Base-by-base conservation (phyloP, 2,888 invertebrate species). In the Cataglyphis rosenhaueri region DNA sequence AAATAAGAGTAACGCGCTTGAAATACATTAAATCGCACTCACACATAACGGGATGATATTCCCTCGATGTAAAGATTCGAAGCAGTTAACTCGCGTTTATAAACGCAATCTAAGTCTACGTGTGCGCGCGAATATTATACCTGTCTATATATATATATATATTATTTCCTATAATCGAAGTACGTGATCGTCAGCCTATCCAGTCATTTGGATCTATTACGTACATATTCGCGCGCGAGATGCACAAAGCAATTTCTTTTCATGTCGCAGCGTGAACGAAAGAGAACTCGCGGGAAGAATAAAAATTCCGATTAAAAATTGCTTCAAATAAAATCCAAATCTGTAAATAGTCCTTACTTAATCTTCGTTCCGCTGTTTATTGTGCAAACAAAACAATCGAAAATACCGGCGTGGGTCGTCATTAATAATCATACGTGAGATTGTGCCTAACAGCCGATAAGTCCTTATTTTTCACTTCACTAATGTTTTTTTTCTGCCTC, bases 181-280 rank as follows among this genome's bases (percentile, higher is more conserved):
- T 73, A 65, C 82, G 84, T 79, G 84, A 81, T 62, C 41, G 68
- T 44, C 68, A 76, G 66, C 75, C 68, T 82, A 86, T 87, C 84
- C 78, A 85, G 84, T 86, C 82, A 84, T 79, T 65, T 71, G 38
- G 66, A 71, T 73, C 52, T 38, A 62, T 41, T 66, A n/a, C 61
- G 55, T 55, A 68, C 8, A 8, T 57, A 76, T 78, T 21, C 25
- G 48, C 59, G 59, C 78, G 59, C 78, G 78, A 59, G 78, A 59
- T 48, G 78, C 32, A 25, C 18, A 35, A 79, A 48, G 59, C 18
- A 21, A 59, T 59, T 70, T 79, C 78, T 79, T 70, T 70, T 66
- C 21, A 25, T 12, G 38, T 38, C 65, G 35, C 12, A 18, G 32
- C 35, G 12, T n/a, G 68, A n/a, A 32, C 10, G 41, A 38, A 29